phyloP scores from a whole-genome alignment of 2,888 invertebrate species.

The Agelastica alni region DNA sequence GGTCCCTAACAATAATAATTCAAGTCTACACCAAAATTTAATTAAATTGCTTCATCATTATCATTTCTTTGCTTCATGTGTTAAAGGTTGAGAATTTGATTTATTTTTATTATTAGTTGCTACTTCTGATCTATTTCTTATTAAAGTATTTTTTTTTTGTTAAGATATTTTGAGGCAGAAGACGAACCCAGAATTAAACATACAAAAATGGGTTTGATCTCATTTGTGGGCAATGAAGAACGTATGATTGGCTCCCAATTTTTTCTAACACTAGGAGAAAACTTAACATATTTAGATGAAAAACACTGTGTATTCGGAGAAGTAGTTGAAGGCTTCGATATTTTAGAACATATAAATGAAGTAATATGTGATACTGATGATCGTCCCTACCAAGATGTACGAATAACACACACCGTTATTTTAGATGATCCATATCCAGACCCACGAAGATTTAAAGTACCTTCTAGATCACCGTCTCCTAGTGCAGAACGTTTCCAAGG shows the following conservation, averaged over 20 bases:
- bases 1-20: too few species aligned
- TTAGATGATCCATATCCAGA: conserved; percentile 96
- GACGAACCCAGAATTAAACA: conserved; percentile 90
- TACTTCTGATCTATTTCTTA: too few species aligned
- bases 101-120: too few species aligned
- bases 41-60: too few species aligned
- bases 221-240: conserved; percentile 92
- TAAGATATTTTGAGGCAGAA: conserved; percentile 88
- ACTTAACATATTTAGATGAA: conserved; percentile 87
- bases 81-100: too few species aligned
- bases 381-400: conserved; percentile 91
- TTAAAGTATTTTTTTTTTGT: too few species aligned
- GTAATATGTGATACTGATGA: conserved; percentile 88
- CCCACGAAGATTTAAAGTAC: conserved; percentile 75
- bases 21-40: too few species aligned
- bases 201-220: conserved; percentile 81
- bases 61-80: too few species aligned
- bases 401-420: conserved; percentile 95
- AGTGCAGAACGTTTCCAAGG: conserved; percentile 79
- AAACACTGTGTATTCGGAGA: conserved; percentile 95
- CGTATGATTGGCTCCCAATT: conserved; percentile 93
- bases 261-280: conserved; percentile 81
- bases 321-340: conserved; percentile 88
- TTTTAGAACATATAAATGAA: conserved; percentile 89
- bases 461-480: conserved; percentile 88